These are phyloP conservation scores for Odontamblyopus rebecca DNA, from an alignment of 2,797 vertebrate genomes.

Conservation along the genomic window DNA sequence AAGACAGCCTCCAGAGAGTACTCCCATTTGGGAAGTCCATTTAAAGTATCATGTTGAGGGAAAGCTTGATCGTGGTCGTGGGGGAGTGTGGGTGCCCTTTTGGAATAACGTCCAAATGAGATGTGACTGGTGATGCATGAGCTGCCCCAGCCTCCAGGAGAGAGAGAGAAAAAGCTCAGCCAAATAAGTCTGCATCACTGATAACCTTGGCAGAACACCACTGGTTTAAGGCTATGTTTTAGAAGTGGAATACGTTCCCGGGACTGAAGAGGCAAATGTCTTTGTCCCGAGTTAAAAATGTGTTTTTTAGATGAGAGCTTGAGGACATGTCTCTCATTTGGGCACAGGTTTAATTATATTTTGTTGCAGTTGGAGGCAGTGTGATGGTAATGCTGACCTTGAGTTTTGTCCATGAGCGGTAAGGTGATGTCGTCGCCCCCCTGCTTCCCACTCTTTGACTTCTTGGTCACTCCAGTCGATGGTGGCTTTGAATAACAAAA, in stretches of 20 bases:
- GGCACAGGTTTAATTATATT: constrained; percentile 33
- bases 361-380: constrained; percentile 24
- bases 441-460: constrained; percentile 84
- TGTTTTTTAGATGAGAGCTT: constrained; percentile 3
- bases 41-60: constrained; percentile 1
- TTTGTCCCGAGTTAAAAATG: constrained; percentile 41
- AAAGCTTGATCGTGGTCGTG: constrained; percentile 34
- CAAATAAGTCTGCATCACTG: constrained; percentile 49
- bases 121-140: constrained; percentile 59
- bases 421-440: constrained; percentile 94
- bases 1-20: constrained; percentile 12
- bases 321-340: constrained; percentile 44
- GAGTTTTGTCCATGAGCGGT: constrained; percentile 95
- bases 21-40: constrained; percentile 10
- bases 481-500: constrained; percentile 74
- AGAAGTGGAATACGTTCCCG: constrained; percentile 34
- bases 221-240: constrained; percentile 42
- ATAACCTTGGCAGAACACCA: constrained; percentile 58
- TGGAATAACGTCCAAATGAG: constrained; percentile 41
- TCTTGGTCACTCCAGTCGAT: constrained; percentile 79
- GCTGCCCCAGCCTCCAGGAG: constrained; percentile 48
- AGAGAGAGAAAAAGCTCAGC: constrained; percentile 39
- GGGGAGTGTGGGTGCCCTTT: constrained; percentile 34
- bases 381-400: constrained; percentile 78
- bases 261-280: constrained; percentile 31